Conservation (phyloP, 2,888 invertebrate genomes). For the Hypolimnas misippus region DNA sequence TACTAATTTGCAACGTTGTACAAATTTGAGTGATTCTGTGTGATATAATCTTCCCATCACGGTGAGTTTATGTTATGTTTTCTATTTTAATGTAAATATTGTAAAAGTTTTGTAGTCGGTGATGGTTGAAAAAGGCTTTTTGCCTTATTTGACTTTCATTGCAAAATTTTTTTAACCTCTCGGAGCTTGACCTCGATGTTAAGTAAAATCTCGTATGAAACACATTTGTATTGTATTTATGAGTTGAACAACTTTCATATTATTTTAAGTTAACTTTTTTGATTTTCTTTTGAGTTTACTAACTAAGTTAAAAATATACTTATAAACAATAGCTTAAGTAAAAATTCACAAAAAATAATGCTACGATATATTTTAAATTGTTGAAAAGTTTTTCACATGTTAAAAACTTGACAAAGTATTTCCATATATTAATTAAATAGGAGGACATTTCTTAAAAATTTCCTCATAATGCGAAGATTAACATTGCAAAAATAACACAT, state of each 20-base stretch:
- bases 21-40: constrained; percentile 16
- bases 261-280: not conserved
- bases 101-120: constrained; percentile 37
- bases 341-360: not conserved
- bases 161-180: constrained; percentile 58
- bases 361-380: not conserved
- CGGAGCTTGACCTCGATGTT: constrained; percentile 57
- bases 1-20: constrained; percentile 21
- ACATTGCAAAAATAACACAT: constrained; percentile 13
- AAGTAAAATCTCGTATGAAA: constrained; percentile 33
- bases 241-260: constrained; percentile 4
- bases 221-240: constrained; percentile 17
- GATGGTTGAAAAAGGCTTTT: constrained; percentile 45
- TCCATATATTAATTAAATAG: too few species aligned
- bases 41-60: constrained; percentile 23
- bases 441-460: too few species aligned
- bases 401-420: not conserved
- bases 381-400: not conserved
- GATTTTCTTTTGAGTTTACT: not conserved
- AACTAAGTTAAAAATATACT: not conserved
- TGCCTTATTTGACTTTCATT: constrained; percentile 58
- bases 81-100: constrained; percentile 18
- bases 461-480: not conserved
- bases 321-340: not conserved
- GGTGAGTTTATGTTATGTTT: constrained; percentile 43